Percentiles rank a stretch among this genome's conserved stretches.
Conservation (phyloP, 1,140 invertebrate species). For the Cotesia typhae region DNA sequence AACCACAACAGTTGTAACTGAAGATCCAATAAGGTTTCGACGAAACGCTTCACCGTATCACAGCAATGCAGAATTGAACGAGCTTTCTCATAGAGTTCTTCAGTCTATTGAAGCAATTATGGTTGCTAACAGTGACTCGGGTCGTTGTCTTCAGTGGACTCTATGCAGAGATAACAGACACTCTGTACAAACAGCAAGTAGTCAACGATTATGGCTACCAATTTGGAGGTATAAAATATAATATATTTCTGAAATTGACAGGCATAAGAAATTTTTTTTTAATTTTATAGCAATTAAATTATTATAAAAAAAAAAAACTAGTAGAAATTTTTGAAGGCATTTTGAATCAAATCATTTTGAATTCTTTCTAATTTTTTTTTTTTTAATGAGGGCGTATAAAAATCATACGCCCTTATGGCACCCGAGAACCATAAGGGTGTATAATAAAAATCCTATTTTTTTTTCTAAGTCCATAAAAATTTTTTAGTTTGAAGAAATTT, state of each 20-base stretch:
- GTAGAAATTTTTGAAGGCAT: no score
- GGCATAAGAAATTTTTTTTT: not conserved
- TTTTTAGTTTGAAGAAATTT: no score
- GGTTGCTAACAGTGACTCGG: conserved; percentile 61
- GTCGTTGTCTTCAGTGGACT: conserved; percentile 69
- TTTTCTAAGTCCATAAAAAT: no score
- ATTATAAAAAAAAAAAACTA: no score
- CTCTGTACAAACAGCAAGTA: conserved; percentile 64
- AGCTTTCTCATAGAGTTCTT: conserved; percentile 66
- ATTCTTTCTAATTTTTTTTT: no score
- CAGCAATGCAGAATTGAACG: conserved; percentile 63
- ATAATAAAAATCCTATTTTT: no score
- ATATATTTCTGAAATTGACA: not conserved
- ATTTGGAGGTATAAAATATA: conserved; percentile 72
- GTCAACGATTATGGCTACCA: conserved; percentile 72
- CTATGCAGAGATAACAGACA: conserved; percentile 73
- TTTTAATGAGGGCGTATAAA: no score
- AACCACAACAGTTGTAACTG: conserved; percentile 33
- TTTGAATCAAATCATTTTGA: no score
- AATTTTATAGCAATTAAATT: not conserved
- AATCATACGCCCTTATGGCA: no score
- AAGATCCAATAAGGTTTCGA: conserved; percentile 45
- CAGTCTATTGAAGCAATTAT: conserved; percentile 67
- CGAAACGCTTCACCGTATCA: conserved; percentile 44
- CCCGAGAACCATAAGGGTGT: no score